Base-by-base conservation (phyloP, 2,797 vertebrate species). In the Centropyge bicolor region DNA sequence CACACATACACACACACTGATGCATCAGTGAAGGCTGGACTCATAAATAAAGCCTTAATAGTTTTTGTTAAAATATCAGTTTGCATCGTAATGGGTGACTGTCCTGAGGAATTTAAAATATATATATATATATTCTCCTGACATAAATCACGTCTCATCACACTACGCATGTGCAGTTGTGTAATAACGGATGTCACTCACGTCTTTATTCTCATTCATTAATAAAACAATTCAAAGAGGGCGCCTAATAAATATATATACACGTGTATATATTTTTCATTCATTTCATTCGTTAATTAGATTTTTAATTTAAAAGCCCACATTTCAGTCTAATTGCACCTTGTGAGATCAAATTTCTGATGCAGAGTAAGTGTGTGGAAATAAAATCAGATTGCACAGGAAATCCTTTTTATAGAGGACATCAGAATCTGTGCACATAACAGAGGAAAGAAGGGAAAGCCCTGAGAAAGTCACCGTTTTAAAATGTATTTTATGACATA, bases 131-230 rank as follows among this genome's bases (percentile, higher is more conserved):
- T 31, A 31, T 71, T 77, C 57, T 61, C 54, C 46, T 43, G 4
- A 70, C 59, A 80, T 76, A 80, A 84, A 81, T 76, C 8, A 36
- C 52, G 67, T 75, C 31, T 80, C 56, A 71, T 73, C 70, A 70
- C 22, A 78, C 46, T 27, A 76, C 52, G 52, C 81, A 74, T 74
- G 74, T 87, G 85, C 82, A 81, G 78, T n/a, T 78, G 61, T 78
- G 60, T 73, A 71, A 81, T 51, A 73, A 41, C 40, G 77, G 68
- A 83, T 54, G 55, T 35, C 78, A 86, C 54, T 62, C 83, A 62
- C 67, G 40, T 57, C 27, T 84, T 38, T 64, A n/a, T 62, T 75
- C 70, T 86, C 78, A 81, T 86, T 82, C 81, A 92, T 85, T 70
- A 81, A 61, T 54, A 73, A 81, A 88, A 86, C 80, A 64, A 88